These are phyloP conservation scores for Sitodiplosis mosellana DNA, from an alignment of 1,140 invertebrate species.

Conservation along the genomic window DNA sequence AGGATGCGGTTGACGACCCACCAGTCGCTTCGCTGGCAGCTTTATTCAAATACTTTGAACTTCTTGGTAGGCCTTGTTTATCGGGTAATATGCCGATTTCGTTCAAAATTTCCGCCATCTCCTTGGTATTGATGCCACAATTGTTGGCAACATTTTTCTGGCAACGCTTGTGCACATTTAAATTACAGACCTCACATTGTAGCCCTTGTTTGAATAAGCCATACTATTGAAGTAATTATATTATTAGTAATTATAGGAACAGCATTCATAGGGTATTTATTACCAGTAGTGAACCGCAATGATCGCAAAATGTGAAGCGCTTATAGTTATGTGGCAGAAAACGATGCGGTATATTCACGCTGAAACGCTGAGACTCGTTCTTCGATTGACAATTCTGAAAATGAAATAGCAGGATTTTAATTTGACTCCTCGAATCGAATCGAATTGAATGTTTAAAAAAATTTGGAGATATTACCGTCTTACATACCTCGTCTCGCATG, in stretches of 20 bases:
- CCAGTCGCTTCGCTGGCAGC: slow-evolving; percentile 28
- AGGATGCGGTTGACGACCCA: slow-evolving; percentile 18
- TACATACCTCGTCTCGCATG: slow-evolving; percentile 70
- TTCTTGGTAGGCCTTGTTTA: slow-evolving; percentile 37
- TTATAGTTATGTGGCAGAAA: slow-evolving; percentile 89
- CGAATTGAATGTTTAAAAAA: no score
- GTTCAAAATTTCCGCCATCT: slow-evolving; percentile 82
- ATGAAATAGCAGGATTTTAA: not conserved
- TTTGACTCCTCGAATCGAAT: not conserved
- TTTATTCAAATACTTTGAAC: slow-evolving; percentile 28
- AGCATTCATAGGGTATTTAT: slow-evolving; percentile 38
- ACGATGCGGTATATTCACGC: slow-evolving; percentile 94
- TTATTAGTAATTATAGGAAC: no score
- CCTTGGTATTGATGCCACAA: slow-evolving; percentile 94
- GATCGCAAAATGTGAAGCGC: slow-evolving; percentile 97
- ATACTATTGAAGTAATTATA: no score
- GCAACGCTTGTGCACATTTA: slow-evolving; percentile 98
- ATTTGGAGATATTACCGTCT: no score
- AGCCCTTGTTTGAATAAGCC: slow-evolving; percentile 92
- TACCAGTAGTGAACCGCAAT: slow-evolving; percentile 68
- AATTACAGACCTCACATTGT: slow-evolving; percentile 91
- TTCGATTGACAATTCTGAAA: slow-evolving; percentile 15
- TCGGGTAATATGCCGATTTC: slow-evolving; percentile 85
- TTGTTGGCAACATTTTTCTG: slow-evolving; percentile 99
- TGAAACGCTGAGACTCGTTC: slow-evolving; percentile 63